Evolutionary conservation across 2,797 vertebrate species (phyloP).

Genomic region (Pitangus sulphuratus): DNA sequence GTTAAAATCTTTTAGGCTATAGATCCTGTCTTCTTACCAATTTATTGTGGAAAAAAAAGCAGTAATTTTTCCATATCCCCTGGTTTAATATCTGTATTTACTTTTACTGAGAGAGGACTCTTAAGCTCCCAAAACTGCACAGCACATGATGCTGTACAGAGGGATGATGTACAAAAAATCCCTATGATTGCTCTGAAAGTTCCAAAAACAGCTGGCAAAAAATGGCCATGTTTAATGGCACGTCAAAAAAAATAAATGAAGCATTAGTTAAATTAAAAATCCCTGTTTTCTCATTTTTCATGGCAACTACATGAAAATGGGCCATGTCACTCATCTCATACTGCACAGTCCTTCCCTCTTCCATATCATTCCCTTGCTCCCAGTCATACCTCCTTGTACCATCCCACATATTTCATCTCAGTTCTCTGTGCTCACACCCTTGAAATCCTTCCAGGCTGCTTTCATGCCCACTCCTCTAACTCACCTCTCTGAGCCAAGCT

Average conservation of each 20-base stretch:
- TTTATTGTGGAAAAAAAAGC: background rate
- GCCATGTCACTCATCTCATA: fast-evolving
- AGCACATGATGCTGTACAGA: background rate
- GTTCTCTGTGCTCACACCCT: background rate
- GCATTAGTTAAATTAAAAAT: background rate
- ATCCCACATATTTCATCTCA: background rate
- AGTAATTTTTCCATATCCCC: background rate
- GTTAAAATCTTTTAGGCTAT: background rate
- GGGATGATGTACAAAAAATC: background rate
- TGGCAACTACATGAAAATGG: background rate
- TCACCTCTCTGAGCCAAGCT: background rate
- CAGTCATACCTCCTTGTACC: background rate
- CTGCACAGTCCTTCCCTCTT: background rate
- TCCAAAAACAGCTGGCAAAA: background rate
- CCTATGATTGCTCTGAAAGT: background rate
- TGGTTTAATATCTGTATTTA: background rate
- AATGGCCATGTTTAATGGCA: background rate
- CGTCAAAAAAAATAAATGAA: background rate
- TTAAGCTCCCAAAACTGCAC: background rate
- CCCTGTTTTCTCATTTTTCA: background rate
- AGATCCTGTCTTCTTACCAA: background rate
- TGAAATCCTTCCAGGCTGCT: background rate
- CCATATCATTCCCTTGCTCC: background rate
- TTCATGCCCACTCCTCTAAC: background rate
- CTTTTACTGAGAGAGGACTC: background rate